phyloP scores from a whole-genome alignment of 2,888 invertebrate genomes.

The Synanthedon vespiformis region DNA sequence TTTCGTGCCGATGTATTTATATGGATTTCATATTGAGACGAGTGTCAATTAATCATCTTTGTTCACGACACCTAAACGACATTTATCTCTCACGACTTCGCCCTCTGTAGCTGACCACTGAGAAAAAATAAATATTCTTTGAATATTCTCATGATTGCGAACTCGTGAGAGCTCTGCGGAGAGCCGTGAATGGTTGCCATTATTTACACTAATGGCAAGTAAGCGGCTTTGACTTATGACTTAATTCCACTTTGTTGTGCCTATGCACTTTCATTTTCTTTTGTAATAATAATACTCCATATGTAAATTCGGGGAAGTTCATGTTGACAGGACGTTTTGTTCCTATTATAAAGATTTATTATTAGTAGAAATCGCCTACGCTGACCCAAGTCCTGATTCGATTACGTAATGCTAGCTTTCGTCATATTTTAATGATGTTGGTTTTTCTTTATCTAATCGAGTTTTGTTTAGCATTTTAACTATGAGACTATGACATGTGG shows the following conservation, averaged over 20 bases:
- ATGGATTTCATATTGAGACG: background rate
- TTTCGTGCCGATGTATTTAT: background rate
- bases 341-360: too few species aligned
- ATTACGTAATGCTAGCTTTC: too few species aligned
- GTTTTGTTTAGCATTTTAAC: too few species aligned
- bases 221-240: background rate
- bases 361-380: too few species aligned
- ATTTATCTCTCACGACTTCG: background rate
- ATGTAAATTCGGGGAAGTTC: too few species aligned
- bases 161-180: background rate
- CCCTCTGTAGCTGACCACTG: background rate
- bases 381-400: too few species aligned
- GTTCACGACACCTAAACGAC: background rate
- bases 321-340: too few species aligned
- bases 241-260: background rate
- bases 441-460: too few species aligned
- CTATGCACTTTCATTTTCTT: too few species aligned
- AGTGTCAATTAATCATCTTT: background rate
- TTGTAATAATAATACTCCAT: too few species aligned
- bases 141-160: background rate
- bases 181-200: background rate
- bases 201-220: background rate
- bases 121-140: background rate
- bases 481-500: too few species aligned
- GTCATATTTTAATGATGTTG: too few species aligned